Conservation (phyloP, 2,797 vertebrate genomes). For the Chelon labrosus region DNA sequence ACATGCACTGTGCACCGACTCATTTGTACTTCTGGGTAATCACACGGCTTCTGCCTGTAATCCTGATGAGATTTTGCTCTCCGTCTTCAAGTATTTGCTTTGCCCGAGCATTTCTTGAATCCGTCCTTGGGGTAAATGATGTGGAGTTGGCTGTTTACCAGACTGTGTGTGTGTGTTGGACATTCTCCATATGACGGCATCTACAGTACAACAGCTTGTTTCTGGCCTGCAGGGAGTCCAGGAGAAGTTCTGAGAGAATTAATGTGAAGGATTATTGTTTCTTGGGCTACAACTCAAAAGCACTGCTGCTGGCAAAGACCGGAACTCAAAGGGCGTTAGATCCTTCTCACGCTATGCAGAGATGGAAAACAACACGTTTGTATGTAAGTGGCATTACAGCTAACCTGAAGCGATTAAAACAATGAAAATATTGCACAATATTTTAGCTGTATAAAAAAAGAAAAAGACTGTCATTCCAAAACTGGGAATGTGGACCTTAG, state of each 20-base stretch:
- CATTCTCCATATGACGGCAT: slow-evolving; percentile 13
- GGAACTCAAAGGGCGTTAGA: slow-evolving; percentile 25
- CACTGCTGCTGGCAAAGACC: slow-evolving; percentile 10
- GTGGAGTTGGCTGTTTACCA: slow-evolving; percentile 15
- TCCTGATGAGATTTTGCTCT: slow-evolving; percentile 15
- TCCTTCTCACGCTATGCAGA: slow-evolving; percentile 37
- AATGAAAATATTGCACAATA: slow-evolving; percentile 7
- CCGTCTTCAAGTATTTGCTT: background rate
- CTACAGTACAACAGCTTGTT: background rate
- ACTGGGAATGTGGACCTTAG: slow-evolving; percentile 1
- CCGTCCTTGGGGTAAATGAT: slow-evolving; percentile 19
- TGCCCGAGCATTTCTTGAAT: background rate
- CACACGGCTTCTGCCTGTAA: slow-evolving; percentile 1
- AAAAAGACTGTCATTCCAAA: background rate
- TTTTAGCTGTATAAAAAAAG: background rate
- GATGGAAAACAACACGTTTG: slow-evolving; percentile 13
- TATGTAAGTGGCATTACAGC: slow-evolving; percentile 14
- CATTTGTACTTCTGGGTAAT: slow-evolving; percentile 22
- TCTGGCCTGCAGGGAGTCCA: slow-evolving; percentile 34
- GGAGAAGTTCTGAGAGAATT: slow-evolving; percentile 39
- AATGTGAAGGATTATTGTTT: slow-evolving; percentile 25
- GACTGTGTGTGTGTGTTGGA: background rate
- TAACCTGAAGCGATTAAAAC: slow-evolving; percentile 11
- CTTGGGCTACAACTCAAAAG: slow-evolving; percentile 37
- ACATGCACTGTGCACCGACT: background rate